Evolutionary conservation across 2,888 invertebrate species (phyloP), one percentile per base, ranked within the genome.

Genomic region (Disparrhopalites patrizii): DNA sequence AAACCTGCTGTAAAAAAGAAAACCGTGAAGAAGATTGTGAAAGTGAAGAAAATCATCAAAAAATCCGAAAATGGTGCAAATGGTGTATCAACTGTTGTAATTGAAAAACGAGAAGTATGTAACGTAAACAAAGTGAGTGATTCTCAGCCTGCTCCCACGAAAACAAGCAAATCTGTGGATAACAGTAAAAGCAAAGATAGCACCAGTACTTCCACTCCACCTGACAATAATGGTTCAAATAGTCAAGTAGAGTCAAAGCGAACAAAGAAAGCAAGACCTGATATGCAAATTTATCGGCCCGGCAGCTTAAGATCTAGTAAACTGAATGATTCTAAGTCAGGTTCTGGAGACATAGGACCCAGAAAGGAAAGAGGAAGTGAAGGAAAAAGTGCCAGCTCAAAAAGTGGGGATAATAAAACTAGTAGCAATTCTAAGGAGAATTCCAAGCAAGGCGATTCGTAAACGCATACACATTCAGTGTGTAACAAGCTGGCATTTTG

Each of bases 251-350:
- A 62, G 1, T 10, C 51, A 4, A 52, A 62, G 25, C 28, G 52
- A 56, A 51, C 40, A n/a, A 64, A 65, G 31, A 71, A 69, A 66
- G 67, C 66, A 25, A 88, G 93, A 47, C 94, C 94, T 27, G 89
- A 92, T 50, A 86, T 93, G 78, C 90, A 90, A 68, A 90, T 94
- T 73, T 94, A 94, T 79, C 87, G 93, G 74, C 94, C 94, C 0
- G 91, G 91, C 25, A 92, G 70, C 57, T 54, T 54, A 54, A 54
- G 54, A n/a, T 40, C 40, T 3, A 54, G 28, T 54, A 54, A 54
- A 31, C 13, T 30, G 7, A 28, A 4, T 65, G 67, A 58, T 57
- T 36, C 65, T 7, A 38, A 47, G 20, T 8, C 65, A 43, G 20
- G 50, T 65, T 20, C 51, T 15, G 31, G 30, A 2, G 43, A 50